A percentile compares a stretch with the other conserved stretches of the same genome.
phyloP scores from a whole-genome alignment of 2,797 vertebrate genomes.

The Rousettus madagascariensis region DNA sequence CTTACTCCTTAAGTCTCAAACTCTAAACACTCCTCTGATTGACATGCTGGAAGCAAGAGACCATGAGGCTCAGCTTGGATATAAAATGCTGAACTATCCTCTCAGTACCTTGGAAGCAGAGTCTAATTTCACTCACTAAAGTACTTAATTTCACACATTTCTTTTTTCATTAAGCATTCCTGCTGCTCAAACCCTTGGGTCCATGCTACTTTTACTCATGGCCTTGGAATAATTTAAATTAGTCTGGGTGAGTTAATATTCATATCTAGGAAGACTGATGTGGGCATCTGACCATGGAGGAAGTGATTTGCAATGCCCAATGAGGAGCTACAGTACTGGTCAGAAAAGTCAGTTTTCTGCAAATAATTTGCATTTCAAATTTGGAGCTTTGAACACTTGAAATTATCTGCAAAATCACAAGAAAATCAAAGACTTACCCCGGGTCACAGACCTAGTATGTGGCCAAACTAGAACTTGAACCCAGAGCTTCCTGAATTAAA shows the following conservation, averaged over 20 bases:
- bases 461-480: not conserved
- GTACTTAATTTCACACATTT: slow-evolving; percentile 71
- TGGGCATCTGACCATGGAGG: slow-evolving; percentile 42
- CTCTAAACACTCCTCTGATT: slow-evolving; percentile 43
- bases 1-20: not conserved
- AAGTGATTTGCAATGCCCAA: slow-evolving; percentile 54
- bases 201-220: slow-evolving; percentile 68
- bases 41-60: not conserved
- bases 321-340: not conserved
- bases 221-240: slow-evolving; percentile 79
- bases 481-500: not conserved
- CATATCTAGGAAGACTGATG: slow-evolving; percentile 65
- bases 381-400: slow-evolving; percentile 14
- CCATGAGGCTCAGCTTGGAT: not conserved
- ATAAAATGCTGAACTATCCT: not conserved
- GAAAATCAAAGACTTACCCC: slow-evolving; percentile 4
- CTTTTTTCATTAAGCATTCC: slow-evolving; percentile 72
- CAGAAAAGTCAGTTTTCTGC: slow-evolving; percentile 53
- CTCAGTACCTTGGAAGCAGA: not conserved
- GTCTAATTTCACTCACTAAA: slow-evolving; percentile 72
- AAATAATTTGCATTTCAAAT: slow-evolving; percentile 61
- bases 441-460: not conserved
- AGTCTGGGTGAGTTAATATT: slow-evolving; percentile 76
- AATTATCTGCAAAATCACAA: slow-evolving; percentile 1
- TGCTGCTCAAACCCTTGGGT: slow-evolving; percentile 64